phyloP scores from a whole-genome alignment of 2,113 vertebrate genomes.

The Myiozetetes cayanensis region DNA sequence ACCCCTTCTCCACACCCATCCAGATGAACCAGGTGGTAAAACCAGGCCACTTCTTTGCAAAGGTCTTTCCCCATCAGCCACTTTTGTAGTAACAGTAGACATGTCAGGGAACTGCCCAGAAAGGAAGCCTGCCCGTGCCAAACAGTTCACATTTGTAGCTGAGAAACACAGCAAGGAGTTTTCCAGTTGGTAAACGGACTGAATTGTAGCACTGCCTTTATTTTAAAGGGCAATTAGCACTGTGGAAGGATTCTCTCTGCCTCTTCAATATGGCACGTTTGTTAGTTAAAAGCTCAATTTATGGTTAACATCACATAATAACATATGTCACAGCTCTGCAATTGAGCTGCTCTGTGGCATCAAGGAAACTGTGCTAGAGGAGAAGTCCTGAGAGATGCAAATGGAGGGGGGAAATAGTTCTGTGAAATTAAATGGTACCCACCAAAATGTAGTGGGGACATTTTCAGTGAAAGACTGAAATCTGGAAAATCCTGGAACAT shows the following conservation, averaged over 20 bases:
- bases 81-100: background rate
- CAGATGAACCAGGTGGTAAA: background rate
- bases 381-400: background rate
- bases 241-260: background rate
- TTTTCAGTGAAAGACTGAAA: background rate
- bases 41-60: background rate
- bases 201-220: background rate
- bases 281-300: background rate
- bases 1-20: background rate
- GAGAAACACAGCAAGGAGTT: background rate
- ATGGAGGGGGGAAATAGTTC: background rate
- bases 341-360: background rate
- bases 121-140: background rate
- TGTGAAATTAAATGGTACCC: background rate
- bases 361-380: background rate
- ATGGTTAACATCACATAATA: background rate
- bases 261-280: background rate
- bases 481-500: background rate
- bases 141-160: background rate
- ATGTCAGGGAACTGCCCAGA: background rate
- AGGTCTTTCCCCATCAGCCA: background rate
- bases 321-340: background rate
- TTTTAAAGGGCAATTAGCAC: constrained; percentile 8
- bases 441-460: background rate
- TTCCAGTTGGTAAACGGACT: background rate